Percentiles rank a stretch among this genome's conserved stretches.
These are phyloP conservation scores for Stictocephala bisonia DNA, from an alignment of 2,888 invertebrate species.

Conservation along the genomic window DNA sequence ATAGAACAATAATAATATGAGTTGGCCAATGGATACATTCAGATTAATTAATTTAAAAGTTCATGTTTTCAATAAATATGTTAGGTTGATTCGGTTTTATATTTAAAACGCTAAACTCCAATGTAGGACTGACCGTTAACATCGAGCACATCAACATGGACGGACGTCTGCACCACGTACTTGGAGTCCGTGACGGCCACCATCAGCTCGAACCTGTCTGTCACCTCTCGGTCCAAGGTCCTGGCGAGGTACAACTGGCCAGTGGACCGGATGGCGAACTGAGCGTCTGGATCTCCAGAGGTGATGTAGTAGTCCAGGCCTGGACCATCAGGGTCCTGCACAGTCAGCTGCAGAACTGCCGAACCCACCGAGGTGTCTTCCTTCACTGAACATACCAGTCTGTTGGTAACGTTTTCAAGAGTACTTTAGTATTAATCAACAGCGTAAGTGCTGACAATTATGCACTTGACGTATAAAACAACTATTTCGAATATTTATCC, in stretches of 20 bases:
- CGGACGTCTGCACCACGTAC: constrained; percentile 8
- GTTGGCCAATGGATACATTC: too few relatives aligned
- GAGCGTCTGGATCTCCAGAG: not conserved
- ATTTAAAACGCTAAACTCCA: too few relatives aligned
- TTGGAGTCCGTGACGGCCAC: constrained; percentile 35
- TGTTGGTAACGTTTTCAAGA: too few relatives aligned
- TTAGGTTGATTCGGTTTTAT: too few relatives aligned
- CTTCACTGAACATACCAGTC: constrained; percentile 1
- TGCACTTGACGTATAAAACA: too few relatives aligned
- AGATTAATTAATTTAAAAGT: too few relatives aligned
- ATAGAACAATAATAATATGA: too few relatives aligned
- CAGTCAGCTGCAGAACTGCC: constrained; percentile 7
- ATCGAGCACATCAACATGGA: constrained; percentile 22
- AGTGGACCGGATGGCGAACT: constrained; percentile 2
- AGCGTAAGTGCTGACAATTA: too few relatives aligned
- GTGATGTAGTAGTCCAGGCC: constrained; percentile 30
- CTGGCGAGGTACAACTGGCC: constrained; percentile 17
- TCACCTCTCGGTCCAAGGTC: constrained; percentile 15
- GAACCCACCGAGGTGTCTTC: constrained; percentile 4
- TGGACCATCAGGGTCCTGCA: not conserved
- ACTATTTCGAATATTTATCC: too few relatives aligned
- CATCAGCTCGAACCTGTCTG: constrained; percentile 4
- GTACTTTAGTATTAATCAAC: too few relatives aligned
- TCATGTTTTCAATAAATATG: too few relatives aligned
- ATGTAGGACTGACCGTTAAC: constrained; percentile 29